Evolutionary conservation across 2,888 invertebrate species (phyloP), one percentile per base, ranked within the genome.

Genomic region (Lasioglossum zephyrum): DNA sequence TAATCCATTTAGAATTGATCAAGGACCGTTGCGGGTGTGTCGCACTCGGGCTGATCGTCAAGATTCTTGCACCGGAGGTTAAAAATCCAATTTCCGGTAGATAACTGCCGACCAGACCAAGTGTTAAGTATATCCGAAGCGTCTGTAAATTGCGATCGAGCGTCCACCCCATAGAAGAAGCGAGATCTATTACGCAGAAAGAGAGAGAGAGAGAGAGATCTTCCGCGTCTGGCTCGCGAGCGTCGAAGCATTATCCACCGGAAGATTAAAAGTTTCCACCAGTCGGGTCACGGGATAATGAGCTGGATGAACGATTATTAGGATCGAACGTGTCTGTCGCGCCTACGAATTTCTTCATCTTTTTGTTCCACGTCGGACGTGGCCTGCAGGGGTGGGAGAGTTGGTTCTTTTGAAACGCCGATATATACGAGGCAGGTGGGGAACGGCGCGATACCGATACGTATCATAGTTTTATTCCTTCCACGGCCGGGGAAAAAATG

Each of bases 401-500:
- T 36, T 18, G 85, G 69, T 81, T 85, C 84, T 83, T 84, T 89
- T 82, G 81, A 87, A 86, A 83, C 81, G 57, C 87, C 86, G 85
- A 79, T 85, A 63, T 18, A 49, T 22, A 9, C 63, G 69, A 60
- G 82, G 90, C 92, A 92, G 90, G 88, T 92, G 92, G 92, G 85
- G 81, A 91, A 80, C 92, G 87, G 84, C 82, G 83, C 81, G 84
- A 87, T 90, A 82, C 82, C 87, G 87, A 87, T 82, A 74, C 84
- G 86, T 87, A 88, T 90, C 91, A 89, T 91, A 88, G 88, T 90
- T 89, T 90, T 89, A 89, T 91, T 91, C 92, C 86, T 92, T 90
- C 88, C 91, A 86, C 89, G 90, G 78, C 73, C 86, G 81, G 77
- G 86, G 88, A 90, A 91, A 91, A 89, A 92, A 91, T 89, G 91